Evolutionary conservation across 2,113 vertebrate species (phyloP).

Genomic region (Hassar affinis): DNA sequence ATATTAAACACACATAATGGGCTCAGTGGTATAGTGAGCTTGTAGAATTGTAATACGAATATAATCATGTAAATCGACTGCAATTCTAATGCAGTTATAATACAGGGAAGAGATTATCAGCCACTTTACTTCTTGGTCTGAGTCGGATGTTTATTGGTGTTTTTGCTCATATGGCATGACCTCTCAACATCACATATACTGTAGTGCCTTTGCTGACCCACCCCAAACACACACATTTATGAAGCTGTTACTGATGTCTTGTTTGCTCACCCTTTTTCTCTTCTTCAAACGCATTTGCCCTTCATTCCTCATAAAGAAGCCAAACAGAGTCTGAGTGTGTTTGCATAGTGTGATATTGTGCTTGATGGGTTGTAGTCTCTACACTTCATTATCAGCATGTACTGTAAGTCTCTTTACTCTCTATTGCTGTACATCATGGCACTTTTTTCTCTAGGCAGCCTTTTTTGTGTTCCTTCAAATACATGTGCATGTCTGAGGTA

Average conservation of each 20-base stretch:
- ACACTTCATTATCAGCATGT: constrained; percentile 26
- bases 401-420: constrained; percentile 8
- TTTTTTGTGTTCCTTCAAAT: neutral
- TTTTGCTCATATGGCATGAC: constrained; percentile 66
- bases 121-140: constrained; percentile 52
- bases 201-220: constrained; percentile 53
- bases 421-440: constrained; percentile 14
- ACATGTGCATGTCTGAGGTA: constrained; percentile 31
- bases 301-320: constrained; percentile 13
- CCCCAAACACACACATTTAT: neutral
- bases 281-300: constrained; percentile 8
- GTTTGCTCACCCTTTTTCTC: constrained; percentile 14
- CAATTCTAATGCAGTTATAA: neutral
- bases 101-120: constrained; percentile 2
- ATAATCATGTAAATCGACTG: neutral
- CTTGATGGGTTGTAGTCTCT: constrained; percentile 11
- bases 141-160: constrained; percentile 62
- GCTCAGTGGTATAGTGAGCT: neutral
- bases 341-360: neutral
- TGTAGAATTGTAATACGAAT: neutral
- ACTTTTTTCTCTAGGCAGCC: neutral
- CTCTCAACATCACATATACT: constrained; percentile 60
- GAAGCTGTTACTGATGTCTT: constrained; percentile 19
- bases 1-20: neutral
- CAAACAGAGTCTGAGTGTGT: constrained; percentile 25